These are phyloP conservation scores for Embiotoca jacksoni DNA, from an alignment of 2,113 vertebrate species.

Conservation along the genomic window DNA sequence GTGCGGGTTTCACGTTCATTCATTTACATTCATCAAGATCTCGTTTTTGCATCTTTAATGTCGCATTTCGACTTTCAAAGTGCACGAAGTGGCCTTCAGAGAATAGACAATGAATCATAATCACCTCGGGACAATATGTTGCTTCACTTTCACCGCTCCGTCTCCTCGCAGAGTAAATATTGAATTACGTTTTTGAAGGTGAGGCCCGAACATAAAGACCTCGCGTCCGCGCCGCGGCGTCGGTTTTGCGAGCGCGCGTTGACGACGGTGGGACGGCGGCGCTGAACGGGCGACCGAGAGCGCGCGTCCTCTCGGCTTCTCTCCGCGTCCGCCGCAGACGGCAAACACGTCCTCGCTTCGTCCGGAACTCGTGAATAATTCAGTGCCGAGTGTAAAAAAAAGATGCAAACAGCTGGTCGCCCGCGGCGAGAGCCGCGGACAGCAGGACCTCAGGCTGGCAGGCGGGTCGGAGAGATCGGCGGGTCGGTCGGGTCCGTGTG, in stretches of 20 bases:
- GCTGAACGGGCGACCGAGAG: no score
- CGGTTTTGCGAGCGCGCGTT: background rate
- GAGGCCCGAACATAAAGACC: background rate
- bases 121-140: background rate
- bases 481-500: slow-evolving; percentile 20
- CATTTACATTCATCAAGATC: no score
- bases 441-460: slow-evolving; percentile 11
- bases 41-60: no score
- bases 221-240: background rate
- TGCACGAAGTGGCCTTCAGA: no score
- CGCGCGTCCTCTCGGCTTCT: no score
- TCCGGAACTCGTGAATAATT: slow-evolving; percentile 58
- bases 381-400: slow-evolving; percentile 21
- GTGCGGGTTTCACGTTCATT: no score
- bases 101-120: background rate
- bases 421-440: slow-evolving; percentile 26
- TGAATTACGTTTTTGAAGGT: background rate
- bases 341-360: slow-evolving; percentile 10
- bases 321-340: no score
- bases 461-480: slow-evolving; percentile 12
- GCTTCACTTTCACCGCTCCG: background rate
- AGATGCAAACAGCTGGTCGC: slow-evolving; percentile 33
- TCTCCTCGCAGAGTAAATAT: slow-evolving; percentile 9
- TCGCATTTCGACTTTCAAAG: no score
- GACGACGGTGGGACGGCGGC: background rate